Evolutionary conservation across 1,140 invertebrate genomes (phyloP).

Genomic region (Lordiphosa stackelbergi): DNA sequence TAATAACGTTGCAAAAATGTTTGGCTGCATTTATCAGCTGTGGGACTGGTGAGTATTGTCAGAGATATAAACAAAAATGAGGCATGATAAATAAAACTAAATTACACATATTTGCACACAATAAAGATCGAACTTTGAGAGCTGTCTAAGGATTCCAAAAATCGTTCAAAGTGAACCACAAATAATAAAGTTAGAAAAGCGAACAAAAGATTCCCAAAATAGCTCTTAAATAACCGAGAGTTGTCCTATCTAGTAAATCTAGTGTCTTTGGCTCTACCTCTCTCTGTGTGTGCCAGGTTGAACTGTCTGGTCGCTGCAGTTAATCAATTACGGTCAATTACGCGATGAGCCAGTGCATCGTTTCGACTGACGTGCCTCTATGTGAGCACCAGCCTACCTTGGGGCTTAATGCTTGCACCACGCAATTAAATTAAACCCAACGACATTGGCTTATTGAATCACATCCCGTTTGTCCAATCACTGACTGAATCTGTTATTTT

Average conservation of each 20-base stretch:
- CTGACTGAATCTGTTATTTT: slow-evolving; percentile 1
- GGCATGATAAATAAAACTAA: too few relatives aligned
- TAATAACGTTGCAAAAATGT: slow-evolving; percentile 78
- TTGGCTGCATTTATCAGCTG: slow-evolving; percentile 83
- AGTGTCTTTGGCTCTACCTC: background rate
- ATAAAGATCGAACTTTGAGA: too few relatives aligned
- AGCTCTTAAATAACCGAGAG: too few relatives aligned
- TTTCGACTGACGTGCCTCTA: slow-evolving; percentile 5
- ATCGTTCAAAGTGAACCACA: too few relatives aligned
- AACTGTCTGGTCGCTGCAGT: slow-evolving; percentile 29
- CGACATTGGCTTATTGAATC: slow-evolving; percentile 48
- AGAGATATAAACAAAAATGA: too few relatives aligned
- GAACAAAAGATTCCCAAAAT: too few relatives aligned
- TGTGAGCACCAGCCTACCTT: background rate
- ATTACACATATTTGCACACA: too few relatives aligned
- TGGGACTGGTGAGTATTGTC: slow-evolving; percentile 82
- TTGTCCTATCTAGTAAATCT: slow-evolving; percentile 12
- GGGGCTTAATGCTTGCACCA: slow-evolving; percentile 13
- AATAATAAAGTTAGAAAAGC: too few relatives aligned
- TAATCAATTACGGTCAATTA: slow-evolving; percentile 74
- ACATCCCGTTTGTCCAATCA: slow-evolving; percentile 6
- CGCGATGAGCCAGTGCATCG: slow-evolving; percentile 37
- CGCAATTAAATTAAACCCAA: slow-evolving; percentile 40
- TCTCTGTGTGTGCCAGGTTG: slow-evolving; percentile 5
- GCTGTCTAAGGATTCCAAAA: too few relatives aligned